These are phyloP conservation scores for Platypus cylindrus DNA, from an alignment of 2,888 invertebrate species.

Conservation along the genomic window DNA sequence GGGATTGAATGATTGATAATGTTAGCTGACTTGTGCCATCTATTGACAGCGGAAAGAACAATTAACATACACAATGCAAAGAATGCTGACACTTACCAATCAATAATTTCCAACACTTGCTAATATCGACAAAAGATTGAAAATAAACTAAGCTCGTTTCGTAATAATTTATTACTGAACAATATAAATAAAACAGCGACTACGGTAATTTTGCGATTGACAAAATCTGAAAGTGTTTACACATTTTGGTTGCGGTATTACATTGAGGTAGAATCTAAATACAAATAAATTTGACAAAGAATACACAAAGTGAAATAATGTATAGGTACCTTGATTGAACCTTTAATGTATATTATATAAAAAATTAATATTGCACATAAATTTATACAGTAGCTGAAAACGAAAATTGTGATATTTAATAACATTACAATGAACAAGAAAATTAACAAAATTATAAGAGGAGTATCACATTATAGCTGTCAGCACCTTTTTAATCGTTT, in stretches of 20 bases:
- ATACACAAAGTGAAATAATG: constrained; percentile 8
- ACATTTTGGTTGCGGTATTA: constrained; percentile 11
- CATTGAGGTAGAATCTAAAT: constrained; percentile 17
- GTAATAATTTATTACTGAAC: constrained; percentile 24
- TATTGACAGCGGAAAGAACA: too few species aligned
- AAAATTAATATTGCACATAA: constrained; percentile 35
- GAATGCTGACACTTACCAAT: too few species aligned
- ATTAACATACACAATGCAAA: too few species aligned
- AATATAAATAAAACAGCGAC: constrained; percentile 22
- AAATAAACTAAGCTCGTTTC: constrained; percentile 7
- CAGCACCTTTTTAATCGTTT: constrained; percentile 34
- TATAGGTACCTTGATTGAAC: constrained; percentile 6
- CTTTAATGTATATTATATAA: constrained; percentile 20
- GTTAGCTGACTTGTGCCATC: too few species aligned
- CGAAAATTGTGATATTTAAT: constrained; percentile 28
- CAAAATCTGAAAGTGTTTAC: constrained; percentile 11
- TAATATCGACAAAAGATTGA: not conserved
- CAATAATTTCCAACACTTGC: not conserved
- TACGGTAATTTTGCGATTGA: constrained; percentile 15
- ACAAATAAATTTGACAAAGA: constrained; percentile 17
- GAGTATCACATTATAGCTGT: constrained; percentile 35
- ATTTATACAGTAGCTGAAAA: constrained; percentile 31
- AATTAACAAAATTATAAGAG: constrained; percentile 33
- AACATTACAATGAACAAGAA: constrained; percentile 23
- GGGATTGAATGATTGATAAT: too few species aligned